Evolutionary conservation across 2,113 vertebrate genomes (phyloP), one percentile per base, ranked within the genome.

Genomic region (Pholis gunnellus): DNA sequence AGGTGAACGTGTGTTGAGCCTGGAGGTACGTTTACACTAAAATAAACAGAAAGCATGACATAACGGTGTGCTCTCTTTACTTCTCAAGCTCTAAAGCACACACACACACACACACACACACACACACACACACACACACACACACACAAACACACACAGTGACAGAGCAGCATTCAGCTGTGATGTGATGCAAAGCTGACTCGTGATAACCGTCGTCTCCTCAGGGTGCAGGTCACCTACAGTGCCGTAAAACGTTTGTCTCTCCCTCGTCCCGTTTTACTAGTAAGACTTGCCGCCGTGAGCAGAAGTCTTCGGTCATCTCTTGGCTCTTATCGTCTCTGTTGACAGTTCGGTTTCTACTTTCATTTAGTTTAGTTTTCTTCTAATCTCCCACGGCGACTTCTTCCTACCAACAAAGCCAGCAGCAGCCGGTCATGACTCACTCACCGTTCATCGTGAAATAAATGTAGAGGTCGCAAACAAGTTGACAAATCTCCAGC

Each of bases 181-280:
- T 18, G 60, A 60, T 54, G 11, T 18, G 60, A 60, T 2, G 22
- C 67, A 46, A 67, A 63, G 48, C 36, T 71, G 31, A 29, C 8
- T 6, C 44, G 29, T 10, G 50, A 60, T 67, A 65, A 71, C 60
- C 22, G 52, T 44, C 1, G 38, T 77, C 38, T 85, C 86, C 72
- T 84, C 56, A 42, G 87, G 78, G 29, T 1, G 61, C n/a, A 38
- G 14, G 63, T 77, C 68, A 69, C 9, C 48, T 70, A 40, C 68
- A 54, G 34, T 2, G 29, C 0, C 0, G 11, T 48, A 38, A 57
- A 4, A 1, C 1, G 2, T 20, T 13, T 20, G 56, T 31, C 6
- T 60, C 44, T 42, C 34, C 72, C 59, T 61, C 42, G 1, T 44
- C 73, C 81, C 22, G 54, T 68, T 68, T 27, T 38, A 64, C 73